Percentiles rank a stretch among this genome's conserved stretches.
These are phyloP conservation scores for Dreissena polymorpha DNA, from an alignment of 1,140 invertebrate species.

Conservation along the genomic window DNA sequence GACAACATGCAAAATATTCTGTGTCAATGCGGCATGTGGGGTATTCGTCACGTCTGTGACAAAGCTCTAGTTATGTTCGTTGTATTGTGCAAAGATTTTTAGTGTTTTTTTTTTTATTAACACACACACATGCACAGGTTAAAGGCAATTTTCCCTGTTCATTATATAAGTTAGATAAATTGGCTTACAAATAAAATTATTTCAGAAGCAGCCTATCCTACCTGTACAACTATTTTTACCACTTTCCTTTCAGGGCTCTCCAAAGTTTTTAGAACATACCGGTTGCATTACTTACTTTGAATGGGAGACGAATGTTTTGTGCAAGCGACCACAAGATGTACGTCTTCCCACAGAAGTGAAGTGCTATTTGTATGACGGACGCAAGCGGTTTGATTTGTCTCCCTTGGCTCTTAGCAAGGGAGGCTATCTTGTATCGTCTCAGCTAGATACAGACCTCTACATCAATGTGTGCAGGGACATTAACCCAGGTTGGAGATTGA, in stretches of 20 bases:
- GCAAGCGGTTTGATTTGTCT: slow-evolving; percentile 67
- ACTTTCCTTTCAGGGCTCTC: slow-evolving; percentile 69
- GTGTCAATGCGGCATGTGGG: too few species aligned
- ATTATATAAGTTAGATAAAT: neutral
- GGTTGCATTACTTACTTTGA: slow-evolving; percentile 72
- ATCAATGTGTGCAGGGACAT: slow-evolving; percentile 77
- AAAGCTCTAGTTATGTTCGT: too few species aligned
- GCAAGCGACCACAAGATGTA: slow-evolving; percentile 57
- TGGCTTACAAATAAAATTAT: neutral
- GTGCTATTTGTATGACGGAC: slow-evolving; percentile 68
- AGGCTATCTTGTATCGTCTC: slow-evolving; percentile 67
- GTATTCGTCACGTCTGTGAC: too few species aligned
- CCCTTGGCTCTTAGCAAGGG: slow-evolving; percentile 71
- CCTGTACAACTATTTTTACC: neutral
- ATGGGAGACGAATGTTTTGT: slow-evolving; percentile 70
- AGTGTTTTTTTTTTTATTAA: too few species aligned
- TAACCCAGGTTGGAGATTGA: slow-evolving; percentile 57
- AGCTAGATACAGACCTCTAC: slow-evolving; percentile 64
- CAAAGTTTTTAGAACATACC: slow-evolving; percentile 63
- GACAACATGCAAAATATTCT: too few species aligned
- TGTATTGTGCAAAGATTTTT: too few species aligned
- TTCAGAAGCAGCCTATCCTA: neutral
- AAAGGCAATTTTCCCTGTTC: neutral
- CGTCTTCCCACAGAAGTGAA: slow-evolving; percentile 63
- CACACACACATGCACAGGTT: neutral